Conservation (phyloP, 2,113 vertebrate species). For the Vulpes lagopus region DNA sequence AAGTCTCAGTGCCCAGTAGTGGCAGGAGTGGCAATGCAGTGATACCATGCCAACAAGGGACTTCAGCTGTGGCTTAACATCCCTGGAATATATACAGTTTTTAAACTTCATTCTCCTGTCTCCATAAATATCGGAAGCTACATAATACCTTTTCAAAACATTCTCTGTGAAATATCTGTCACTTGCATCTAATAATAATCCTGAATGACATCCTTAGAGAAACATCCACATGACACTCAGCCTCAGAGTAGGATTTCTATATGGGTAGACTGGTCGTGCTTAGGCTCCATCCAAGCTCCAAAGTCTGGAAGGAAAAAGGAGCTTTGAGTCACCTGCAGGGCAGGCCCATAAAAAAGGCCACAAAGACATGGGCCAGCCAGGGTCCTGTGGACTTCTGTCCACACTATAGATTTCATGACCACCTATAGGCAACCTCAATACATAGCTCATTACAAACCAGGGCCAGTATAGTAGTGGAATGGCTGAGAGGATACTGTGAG, state of each 20-base stretch:
- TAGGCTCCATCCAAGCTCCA: neutral
- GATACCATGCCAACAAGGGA: neutral
- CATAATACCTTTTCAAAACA: neutral
- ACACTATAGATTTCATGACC: neutral
- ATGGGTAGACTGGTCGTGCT: neutral
- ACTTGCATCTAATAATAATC: neutral
- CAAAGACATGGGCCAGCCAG: neutral
- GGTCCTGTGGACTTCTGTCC: neutral
- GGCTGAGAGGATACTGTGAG: neutral
- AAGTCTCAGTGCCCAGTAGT: neutral
- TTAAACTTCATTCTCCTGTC: neutral
- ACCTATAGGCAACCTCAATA: neutral
- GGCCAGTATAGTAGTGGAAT: neutral
- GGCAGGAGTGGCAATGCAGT: fast-evolving
- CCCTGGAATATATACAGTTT: neutral
- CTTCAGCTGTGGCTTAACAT: neutral
- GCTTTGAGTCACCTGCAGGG: neutral
- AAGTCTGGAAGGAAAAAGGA: conserved; percentile 13
- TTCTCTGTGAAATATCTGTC: conserved; percentile 9
- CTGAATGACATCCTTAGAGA: neutral
- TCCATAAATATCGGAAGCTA: neutral
- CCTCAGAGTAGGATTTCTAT: neutral
- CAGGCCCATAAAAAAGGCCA: neutral
- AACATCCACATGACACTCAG: neutral
- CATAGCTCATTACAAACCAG: neutral